Evolutionary conservation across 2,797 vertebrate species (phyloP), one percentile per base, ranked within the genome.

Genomic region (Hippoglossus hippoglossus): DNA sequence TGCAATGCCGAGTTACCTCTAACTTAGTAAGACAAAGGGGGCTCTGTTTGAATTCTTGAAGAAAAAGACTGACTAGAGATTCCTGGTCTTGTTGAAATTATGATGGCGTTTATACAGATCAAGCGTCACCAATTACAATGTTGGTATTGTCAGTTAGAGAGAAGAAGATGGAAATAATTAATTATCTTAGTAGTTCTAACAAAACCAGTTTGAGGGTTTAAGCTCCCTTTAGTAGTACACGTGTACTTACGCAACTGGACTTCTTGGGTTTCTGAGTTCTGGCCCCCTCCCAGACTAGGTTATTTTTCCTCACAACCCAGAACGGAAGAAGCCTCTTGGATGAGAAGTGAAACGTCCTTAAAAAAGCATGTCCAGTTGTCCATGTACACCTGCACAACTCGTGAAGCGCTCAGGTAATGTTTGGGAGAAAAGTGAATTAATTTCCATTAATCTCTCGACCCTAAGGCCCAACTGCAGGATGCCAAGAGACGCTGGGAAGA

Each of bases 401-500:
- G 11, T 36, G 34, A 36, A 36, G 51, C 16, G 7, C 13, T 18
- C 5, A 22, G 22, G 51, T 44, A 49, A 49, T 26, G 25, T 28
- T 54, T 10, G 2, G 13, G 24, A 25, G 2, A 53, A 28, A 26
- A 31, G 13, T 79, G 71, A 2, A 59, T 19, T 4, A 41, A 60
- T 16, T 47, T 59, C 2, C 11, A 11, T 60, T 3, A 61, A 9
- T 79, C 26, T 22, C n/a, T 87, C n/a, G 3, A 34, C 59, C 21
- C 4, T 13, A 76, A 98, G 97, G 96, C 94, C 67, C 96, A 98
- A 80, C 91, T 96, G 54, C 97, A 99, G 90, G 98, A 99, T 59
- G 94, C 96, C 22, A 97, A 99, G 81, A 94, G 96, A 46, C 93
- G 96, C 57, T 97, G 96, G 97, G 98, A 99, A 67, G 98, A 99